phyloP scores from a whole-genome alignment of 2,113 vertebrate species.

The Pluvialis apricaria region DNA sequence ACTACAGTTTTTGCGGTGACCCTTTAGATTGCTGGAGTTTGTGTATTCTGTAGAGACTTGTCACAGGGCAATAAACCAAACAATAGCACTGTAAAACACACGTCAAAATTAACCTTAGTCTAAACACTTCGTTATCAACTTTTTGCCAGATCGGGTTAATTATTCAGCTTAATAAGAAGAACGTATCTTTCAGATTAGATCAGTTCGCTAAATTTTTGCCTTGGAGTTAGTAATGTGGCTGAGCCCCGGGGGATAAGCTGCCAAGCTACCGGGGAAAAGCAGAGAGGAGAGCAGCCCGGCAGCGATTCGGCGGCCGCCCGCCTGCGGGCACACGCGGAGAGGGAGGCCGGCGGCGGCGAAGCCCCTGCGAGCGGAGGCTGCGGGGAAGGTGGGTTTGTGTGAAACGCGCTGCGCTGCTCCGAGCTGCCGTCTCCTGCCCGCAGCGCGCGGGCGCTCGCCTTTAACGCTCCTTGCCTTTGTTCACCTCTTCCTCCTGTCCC shows the following conservation, averaged over 20 bases:
- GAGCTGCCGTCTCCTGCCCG: background rate
- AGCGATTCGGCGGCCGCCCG: rapidly evolving
- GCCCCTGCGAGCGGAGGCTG: background rate
- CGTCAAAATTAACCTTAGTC: too few relatives aligned
- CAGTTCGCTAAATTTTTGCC: background rate
- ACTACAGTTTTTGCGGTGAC: background rate
- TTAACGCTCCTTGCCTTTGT: background rate
- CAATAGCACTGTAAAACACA: background rate
- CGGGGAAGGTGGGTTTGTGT: background rate
- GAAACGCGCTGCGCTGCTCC: background rate
- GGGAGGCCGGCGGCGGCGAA: too few relatives aligned
- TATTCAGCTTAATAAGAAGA: background rate
- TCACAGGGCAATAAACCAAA: background rate
- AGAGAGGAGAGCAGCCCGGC: background rate
- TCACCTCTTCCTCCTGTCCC: background rate
- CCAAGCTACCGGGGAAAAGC: background rate
- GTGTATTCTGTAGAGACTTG: background rate
- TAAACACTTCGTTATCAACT: background rate
- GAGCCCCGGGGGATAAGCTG: background rate
- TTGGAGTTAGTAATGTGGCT: background rate
- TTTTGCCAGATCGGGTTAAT: background rate
- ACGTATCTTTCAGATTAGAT: background rate
- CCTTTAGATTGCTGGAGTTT: background rate
- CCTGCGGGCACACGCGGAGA: background rate
- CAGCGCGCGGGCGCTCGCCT: background rate